These are phyloP conservation scores for Rhamnusium bicolor DNA, from an alignment of 2,888 invertebrate species.

Conservation along the genomic window DNA sequence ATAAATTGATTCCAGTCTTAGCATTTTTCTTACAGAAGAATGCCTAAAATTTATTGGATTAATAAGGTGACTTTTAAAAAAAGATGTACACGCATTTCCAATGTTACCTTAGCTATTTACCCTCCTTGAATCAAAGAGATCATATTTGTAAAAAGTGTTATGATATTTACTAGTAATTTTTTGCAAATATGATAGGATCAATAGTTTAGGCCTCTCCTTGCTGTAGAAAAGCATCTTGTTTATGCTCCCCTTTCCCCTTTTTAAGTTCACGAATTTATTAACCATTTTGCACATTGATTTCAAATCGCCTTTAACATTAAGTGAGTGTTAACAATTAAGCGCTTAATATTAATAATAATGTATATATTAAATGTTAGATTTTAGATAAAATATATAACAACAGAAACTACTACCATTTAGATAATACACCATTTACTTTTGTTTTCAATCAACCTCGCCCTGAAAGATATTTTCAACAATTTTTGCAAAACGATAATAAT, in stretches of 20 bases:
- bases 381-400: constrained; percentile 26
- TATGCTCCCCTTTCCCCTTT: constrained; percentile 43
- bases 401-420: constrained; percentile 17
- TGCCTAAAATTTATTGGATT: constrained; percentile 59
- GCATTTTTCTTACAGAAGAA: constrained; percentile 64
- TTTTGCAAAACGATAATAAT: background rate
- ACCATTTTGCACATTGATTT: constrained; percentile 36
- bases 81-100: constrained; percentile 70
- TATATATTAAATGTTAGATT: constrained; percentile 32
- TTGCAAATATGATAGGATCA: constrained; percentile 55
- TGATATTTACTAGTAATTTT: constrained; percentile 34
- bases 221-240: constrained; percentile 62
- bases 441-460: background rate
- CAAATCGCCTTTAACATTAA: constrained; percentile 32
- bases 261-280: constrained; percentile 30
- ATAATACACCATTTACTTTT: constrained; percentile 4
- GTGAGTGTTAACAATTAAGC: constrained; percentile 28
- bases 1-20: constrained; percentile 63
- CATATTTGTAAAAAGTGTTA: constrained; percentile 57
- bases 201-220: constrained; percentile 57
- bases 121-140: constrained; percentile 47
- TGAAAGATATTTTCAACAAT: constrained; percentile 31
- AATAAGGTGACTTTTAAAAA: constrained; percentile 60
- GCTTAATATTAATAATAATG: constrained; percentile 23
- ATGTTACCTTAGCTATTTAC: constrained; percentile 71